Base-by-base conservation (phyloP, 2,113 vertebrate species). In the Paedocypris sp. region DNA sequence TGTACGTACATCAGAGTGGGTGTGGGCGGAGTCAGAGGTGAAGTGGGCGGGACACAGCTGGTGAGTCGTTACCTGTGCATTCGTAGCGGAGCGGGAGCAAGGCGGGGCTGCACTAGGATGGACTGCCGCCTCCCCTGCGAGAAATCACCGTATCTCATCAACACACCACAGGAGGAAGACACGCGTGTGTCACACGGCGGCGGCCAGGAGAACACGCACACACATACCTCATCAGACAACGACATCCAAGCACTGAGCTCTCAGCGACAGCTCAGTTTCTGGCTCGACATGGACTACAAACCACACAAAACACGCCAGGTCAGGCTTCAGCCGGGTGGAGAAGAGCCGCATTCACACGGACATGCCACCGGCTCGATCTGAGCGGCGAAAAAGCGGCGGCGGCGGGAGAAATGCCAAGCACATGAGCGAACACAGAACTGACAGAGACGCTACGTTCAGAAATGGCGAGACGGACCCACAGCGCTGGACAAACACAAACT, bases 121-220 rank as follows among this genome's bases (percentile, higher is more conserved):
- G 86, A 88, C 78, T 86, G 86, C 80, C 85, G 85, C 83, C 86
- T 84, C 83, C 85, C 86, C 86, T 88, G 86, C 79, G 85, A 87
- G 85, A 88, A 88, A 88, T 86, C 86, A 88, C 86, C 85, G 83
- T 86, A 86, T 86, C 85, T 83, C 81, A 80, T 86, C 82, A 88
- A 86, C 80, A 86, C 68, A 80, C 15, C 51, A 59, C 56, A 68
- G 56, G 63, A 61, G 63, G 61, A 49, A 64, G 62, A 62, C 72
- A 51, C 69, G 46, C 53, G 53, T 16, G 56, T 68, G 50, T 69
- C 50, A 36, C 51, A 71, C 66, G 56, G 29, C 35, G 45, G 39
- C 54, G 54, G 57, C 49, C 35, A 35, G 57, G 23, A 51, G 10
- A 61, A 13, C 22, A 56, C 13, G 54, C 46, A 56, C 38, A 66